Conservation (phyloP, 2,888 invertebrate genomes). For the Hoplodrina ambigua region DNA sequence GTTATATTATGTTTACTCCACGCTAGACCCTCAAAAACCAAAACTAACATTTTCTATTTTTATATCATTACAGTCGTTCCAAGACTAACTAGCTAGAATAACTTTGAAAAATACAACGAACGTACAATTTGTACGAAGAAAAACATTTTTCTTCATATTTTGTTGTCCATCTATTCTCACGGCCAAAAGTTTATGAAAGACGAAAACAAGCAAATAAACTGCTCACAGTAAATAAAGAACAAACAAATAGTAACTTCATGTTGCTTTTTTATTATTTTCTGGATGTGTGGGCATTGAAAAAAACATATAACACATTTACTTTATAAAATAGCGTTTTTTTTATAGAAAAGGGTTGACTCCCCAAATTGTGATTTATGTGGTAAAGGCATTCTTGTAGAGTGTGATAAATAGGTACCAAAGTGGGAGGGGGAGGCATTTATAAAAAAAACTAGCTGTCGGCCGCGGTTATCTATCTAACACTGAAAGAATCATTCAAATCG, state of each 20-base stretch:
- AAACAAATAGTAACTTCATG: conserved; percentile 6
- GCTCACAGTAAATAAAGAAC: conserved; percentile 16
- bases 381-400: too few relatives aligned
- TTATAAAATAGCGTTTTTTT: too few relatives aligned
- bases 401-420: too few relatives aligned
- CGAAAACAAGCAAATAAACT: conserved; percentile 29
- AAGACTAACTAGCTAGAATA: too few relatives aligned
- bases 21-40: not conserved
- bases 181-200: not conserved
- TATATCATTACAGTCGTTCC: not conserved
- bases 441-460: too few relatives aligned
- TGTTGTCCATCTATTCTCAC: not conserved
- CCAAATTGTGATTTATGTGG: too few relatives aligned
- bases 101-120: not conserved
- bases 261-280: conserved; percentile 26
- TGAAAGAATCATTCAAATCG: too few relatives aligned
- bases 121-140: not conserved
- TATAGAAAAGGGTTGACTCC: too few relatives aligned
- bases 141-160: not conserved
- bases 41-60: not conserved
- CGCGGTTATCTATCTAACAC: too few relatives aligned
- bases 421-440: too few relatives aligned
- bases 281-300: not conserved
- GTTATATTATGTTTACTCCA: too few relatives aligned
- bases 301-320: not conserved